Conservation (phyloP, 2,113 vertebrate species). For the Vulpes lagopus region DNA sequence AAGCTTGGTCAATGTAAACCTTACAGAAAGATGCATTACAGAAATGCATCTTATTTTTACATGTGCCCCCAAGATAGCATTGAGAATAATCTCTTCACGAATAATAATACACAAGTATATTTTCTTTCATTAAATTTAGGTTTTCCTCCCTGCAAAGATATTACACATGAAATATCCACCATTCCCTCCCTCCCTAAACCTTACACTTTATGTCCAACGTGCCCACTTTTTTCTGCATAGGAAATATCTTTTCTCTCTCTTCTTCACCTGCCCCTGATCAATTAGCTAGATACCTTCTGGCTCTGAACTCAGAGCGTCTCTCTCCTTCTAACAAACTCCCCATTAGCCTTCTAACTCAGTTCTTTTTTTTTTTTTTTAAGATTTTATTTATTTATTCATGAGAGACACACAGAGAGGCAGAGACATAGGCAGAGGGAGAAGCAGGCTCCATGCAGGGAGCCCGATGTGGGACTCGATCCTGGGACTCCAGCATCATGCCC, state of each 20-base stretch:
- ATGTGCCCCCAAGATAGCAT: neutral
- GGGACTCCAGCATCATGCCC: too few species aligned
- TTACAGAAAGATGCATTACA: neutral
- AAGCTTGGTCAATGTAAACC: neutral
- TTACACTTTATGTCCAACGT: neutral
- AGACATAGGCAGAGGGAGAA: too few species aligned
- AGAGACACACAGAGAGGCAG: too few species aligned
- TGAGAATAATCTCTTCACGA: neutral
- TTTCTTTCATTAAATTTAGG: conserved; percentile 11
- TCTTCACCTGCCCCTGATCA: neutral
- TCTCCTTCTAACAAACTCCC: conserved; percentile 11
- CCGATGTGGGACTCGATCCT: too few species aligned
- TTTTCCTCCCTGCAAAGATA: neutral
- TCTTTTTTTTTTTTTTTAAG: neutral
- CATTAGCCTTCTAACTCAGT: neutral
- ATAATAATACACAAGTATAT: neutral
- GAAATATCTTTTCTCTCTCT: neutral
- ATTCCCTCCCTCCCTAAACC: neutral
- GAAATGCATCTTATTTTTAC: neutral
- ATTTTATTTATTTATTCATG: too few species aligned
- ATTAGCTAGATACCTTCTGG: neutral
- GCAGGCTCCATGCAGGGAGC: too few species aligned
- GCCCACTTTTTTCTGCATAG: neutral
- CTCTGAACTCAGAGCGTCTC: conserved; percentile 13
- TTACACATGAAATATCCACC: neutral